Evolutionary conservation across 2,113 vertebrate species (phyloP).

Genomic region (Sapayoa aenigma): DNA sequence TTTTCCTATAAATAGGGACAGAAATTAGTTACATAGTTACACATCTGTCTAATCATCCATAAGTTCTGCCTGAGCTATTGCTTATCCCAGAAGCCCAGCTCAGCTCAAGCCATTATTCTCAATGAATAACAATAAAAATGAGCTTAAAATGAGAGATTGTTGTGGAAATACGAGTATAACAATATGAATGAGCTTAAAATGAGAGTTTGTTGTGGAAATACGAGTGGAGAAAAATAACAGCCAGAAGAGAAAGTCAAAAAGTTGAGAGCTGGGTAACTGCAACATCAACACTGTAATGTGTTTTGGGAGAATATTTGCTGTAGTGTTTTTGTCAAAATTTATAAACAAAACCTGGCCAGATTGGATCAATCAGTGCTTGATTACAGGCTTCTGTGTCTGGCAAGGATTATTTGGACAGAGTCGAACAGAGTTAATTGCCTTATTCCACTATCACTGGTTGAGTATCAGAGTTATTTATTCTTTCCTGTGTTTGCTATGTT

Average conservation of each 20-base stretch:
- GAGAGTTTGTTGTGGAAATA: neutral
- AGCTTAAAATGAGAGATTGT: neutral
- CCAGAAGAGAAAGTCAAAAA: neutral
- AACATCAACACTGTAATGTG: neutral
- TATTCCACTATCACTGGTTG: neutral
- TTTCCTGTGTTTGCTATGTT: neutral
- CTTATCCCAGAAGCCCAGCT: neutral
- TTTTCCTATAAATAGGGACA: neutral
- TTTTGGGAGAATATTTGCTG: neutral
- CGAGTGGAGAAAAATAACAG: neutral
- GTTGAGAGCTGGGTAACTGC: neutral
- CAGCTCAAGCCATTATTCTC: neutral
- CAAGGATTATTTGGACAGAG: neutral
- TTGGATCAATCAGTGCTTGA: neutral
- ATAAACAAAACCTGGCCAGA: neutral
- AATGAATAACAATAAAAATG: neutral
- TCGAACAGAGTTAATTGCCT: neutral
- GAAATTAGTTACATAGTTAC: neutral
- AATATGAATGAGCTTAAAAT: neutral
- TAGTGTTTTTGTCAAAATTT: neutral
- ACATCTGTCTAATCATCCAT: neutral
- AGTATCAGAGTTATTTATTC: neutral
- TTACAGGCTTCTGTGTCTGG: neutral
- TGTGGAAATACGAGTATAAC: neutral
- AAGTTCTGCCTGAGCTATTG: neutral